Evolutionary conservation across 1,140 invertebrate genomes (phyloP).

Genomic region (Ceratina japonica): DNA sequence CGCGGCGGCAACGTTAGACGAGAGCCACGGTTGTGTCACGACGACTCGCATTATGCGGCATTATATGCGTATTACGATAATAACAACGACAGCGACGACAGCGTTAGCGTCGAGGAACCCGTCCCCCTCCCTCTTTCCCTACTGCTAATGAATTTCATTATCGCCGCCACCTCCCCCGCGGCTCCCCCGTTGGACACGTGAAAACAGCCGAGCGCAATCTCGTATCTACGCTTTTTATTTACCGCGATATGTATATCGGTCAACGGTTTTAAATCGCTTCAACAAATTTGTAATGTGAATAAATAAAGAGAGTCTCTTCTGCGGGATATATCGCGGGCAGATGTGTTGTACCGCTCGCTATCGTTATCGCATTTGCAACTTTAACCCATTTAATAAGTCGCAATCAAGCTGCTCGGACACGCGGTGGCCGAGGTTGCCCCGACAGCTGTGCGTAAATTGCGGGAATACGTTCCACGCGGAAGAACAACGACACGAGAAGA

Average conservation of each 20-base stretch:
- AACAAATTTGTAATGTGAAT: too few relatives aligned
- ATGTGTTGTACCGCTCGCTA: constrained; percentile 60
- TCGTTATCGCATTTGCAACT: constrained; percentile 75
- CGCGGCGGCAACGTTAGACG: constrained; percentile 55
- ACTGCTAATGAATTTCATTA: constrained; percentile 73
- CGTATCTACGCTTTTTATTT: neutral
- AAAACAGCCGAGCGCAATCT: too few relatives aligned
- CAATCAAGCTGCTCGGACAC: constrained; percentile 62
- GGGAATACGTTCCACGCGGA: constrained; percentile 21
- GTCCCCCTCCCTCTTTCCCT: constrained; percentile 23
- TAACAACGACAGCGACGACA: constrained; percentile 66
- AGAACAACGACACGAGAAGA: too few relatives aligned
- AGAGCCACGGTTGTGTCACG: constrained; percentile 54
- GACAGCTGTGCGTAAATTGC: constrained; percentile 3
- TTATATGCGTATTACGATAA: constrained; percentile 70
- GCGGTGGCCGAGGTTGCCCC: neutral
- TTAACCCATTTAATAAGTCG: constrained; percentile 77
- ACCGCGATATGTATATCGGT: too few relatives aligned
- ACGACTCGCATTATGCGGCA: constrained; percentile 60
- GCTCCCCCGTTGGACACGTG: neutral
- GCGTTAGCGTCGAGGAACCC: constrained; percentile 44
- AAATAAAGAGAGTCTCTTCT: too few relatives aligned
- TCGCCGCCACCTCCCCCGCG: constrained; percentile 50
- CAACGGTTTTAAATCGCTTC: too few relatives aligned
- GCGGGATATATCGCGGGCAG: neutral